Percentiles rank a stretch among this genome's conserved stretches.
phyloP scores from a whole-genome alignment of 2,113 vertebrate species.

The Dascyllus trimaculatus region DNA sequence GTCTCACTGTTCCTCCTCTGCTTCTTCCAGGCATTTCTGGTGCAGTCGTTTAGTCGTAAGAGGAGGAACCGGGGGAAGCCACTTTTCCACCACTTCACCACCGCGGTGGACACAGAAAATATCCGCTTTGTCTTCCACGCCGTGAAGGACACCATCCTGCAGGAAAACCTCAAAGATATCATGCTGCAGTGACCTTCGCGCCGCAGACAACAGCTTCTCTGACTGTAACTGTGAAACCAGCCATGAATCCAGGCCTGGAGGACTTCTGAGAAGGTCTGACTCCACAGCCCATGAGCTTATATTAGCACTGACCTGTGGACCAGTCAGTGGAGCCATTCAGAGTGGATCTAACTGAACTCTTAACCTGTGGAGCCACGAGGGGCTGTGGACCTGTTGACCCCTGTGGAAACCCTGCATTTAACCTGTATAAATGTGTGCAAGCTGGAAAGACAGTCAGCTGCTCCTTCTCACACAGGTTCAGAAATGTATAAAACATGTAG shows the following conservation, averaged over 20 bases:
- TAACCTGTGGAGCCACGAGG: constrained; percentile 59
- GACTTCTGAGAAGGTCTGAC: constrained; percentile 24
- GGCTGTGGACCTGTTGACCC: constrained; percentile 10
- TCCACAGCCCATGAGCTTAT: neutral
- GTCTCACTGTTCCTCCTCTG: constrained; percentile 1
- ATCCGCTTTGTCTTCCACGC: constrained; percentile 98
- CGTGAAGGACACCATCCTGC: constrained; percentile 98
- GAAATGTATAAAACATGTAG: neutral
- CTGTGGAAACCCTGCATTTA: constrained; percentile 61
- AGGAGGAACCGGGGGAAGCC: constrained; percentile 93
- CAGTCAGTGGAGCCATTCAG: constrained; percentile 18
- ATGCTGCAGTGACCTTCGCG: constrained; percentile 92
- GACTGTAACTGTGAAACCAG: constrained; percentile 61
- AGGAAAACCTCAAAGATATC: constrained; percentile 98
- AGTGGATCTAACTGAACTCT: constrained; percentile 53
- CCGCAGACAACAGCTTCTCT: constrained; percentile 13
- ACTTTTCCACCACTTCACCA: constrained; percentile 98
- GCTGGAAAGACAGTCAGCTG: constrained; percentile 41
- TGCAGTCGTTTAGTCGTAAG: constrained; percentile 94
- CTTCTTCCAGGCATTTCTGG: constrained; percentile 86
- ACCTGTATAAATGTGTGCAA: constrained; percentile 53
- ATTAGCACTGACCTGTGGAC: constrained; percentile 55
- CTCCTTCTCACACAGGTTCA: neutral
- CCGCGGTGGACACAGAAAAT: constrained; percentile 97
- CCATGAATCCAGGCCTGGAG: constrained; percentile 4